These are phyloP conservation scores for Noctua comes DNA, from an alignment of 2,888 invertebrate species.

Conservation along the genomic window DNA sequence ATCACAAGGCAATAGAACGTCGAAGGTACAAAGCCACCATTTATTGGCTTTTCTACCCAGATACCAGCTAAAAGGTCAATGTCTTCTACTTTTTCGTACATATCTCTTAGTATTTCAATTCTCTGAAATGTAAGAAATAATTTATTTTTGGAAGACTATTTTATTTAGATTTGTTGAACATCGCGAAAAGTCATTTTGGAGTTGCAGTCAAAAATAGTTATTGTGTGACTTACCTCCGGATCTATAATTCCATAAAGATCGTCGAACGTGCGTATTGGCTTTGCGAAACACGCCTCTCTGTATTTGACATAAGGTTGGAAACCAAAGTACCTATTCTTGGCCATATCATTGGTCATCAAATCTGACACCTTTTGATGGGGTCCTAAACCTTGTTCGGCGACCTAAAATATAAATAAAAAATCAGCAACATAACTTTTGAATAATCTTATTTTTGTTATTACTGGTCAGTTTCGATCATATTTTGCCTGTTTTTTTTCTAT, in stretches of 20 bases:
- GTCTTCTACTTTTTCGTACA: constrained; percentile 92
- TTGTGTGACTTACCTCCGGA: constrained; percentile 71
- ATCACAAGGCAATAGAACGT: constrained; percentile 97
- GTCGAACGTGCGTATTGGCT: constrained; percentile 89
- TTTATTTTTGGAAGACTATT: too few relatives aligned
- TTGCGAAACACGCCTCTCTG: constrained; percentile 94
- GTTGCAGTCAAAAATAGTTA: neutral
- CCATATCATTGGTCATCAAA: constrained; percentile 74
- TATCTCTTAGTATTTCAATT: constrained; percentile 73
- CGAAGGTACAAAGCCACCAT: constrained; percentile 96
- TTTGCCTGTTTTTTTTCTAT: neutral
- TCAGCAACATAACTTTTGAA: neutral
- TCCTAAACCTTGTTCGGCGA: constrained; percentile 74
- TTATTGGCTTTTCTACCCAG: constrained; percentile 94
- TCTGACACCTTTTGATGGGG: constrained; percentile 74
- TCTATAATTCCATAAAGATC: constrained; percentile 69
- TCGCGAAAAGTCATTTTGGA: neutral
- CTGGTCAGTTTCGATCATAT: neutral
- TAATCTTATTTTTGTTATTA: neutral
- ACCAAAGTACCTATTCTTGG: constrained; percentile 93
- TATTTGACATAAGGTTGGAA: constrained; percentile 96
- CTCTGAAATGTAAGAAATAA: constrained; percentile 67
- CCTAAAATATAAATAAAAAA: constrained; percentile 64
- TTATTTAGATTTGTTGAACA: neutral
- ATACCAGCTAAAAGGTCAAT: constrained; percentile 97